Evolutionary conservation across 2,113 vertebrate genomes (phyloP).

Genomic region (Rhea pennata): DNA sequence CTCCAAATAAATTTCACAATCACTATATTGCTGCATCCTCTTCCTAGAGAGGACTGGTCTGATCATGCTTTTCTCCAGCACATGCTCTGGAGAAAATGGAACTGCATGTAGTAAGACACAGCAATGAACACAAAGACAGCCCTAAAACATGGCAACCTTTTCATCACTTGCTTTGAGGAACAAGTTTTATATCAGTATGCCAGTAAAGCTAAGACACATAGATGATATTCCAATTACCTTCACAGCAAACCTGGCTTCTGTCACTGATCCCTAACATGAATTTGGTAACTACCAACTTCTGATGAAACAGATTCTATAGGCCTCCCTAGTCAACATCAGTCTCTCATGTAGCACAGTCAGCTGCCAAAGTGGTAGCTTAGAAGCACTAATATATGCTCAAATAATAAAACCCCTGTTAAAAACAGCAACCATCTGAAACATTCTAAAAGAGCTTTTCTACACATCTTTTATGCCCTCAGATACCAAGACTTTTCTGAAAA

Average conservation of each 20-base stretch:
- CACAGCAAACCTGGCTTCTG: neutral
- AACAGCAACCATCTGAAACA: neutral
- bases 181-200: neutral
- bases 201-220: neutral
- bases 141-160: neutral
- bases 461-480: neutral
- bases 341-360: neutral
- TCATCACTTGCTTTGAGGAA: neutral
- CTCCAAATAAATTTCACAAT: neutral
- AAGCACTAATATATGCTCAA: neutral
- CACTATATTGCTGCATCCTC: neutral
- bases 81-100: neutral
- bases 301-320: neutral
- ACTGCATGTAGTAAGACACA: neutral
- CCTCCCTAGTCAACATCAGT: neutral
- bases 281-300: neutral
- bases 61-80: neutral
- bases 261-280: neutral
- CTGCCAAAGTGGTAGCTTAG: neutral
- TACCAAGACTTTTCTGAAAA: neutral
- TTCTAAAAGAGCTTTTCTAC: neutral
- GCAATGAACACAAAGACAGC: neutral
- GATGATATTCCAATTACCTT: neutral
- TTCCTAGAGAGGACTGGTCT: fast-evolving
- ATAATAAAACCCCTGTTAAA: neutral